Conservation (phyloP, 2,888 invertebrate genomes). For the Troides aeacus region DNA sequence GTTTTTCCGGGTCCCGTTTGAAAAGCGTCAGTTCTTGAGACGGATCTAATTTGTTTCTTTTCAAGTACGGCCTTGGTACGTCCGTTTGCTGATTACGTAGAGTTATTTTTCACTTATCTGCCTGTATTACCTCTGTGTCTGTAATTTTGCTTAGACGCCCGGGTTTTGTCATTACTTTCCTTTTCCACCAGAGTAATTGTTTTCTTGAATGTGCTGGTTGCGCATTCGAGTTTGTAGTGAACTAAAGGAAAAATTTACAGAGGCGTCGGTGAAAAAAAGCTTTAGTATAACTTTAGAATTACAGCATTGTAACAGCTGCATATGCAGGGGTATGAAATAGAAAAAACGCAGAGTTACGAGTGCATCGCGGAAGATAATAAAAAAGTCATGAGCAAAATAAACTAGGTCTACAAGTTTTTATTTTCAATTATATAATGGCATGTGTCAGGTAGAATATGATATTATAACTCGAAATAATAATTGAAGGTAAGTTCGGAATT, state of each 20-base stretch:
- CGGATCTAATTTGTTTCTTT: conserved; percentile 76
- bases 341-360: conserved; percentile 25
- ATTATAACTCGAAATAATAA: background rate
- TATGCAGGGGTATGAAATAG: conserved; percentile 25
- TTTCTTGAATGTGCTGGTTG: conserved; percentile 27
- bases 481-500: background rate
- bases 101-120: conserved; percentile 59
- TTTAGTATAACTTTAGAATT: conserved; percentile 23
- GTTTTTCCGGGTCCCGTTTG: conserved; percentile 57
- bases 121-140: conserved; percentile 49
- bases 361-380: conserved; percentile 20
- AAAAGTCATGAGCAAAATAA: conserved; percentile 25
- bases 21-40: conserved; percentile 67
- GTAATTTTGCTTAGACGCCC: conserved; percentile 53
- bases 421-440: conserved; percentile 20
- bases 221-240: conserved; percentile 12
- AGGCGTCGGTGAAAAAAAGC: conserved; percentile 12
- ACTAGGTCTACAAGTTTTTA: conserved; percentile 23
- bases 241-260: background rate
- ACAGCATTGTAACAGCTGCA: conserved; percentile 22
- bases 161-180: conserved; percentile 34
- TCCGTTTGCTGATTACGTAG: conserved; percentile 59
- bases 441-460: conserved; percentile 3
- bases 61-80: conserved; percentile 62
- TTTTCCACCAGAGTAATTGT: conserved; percentile 20